Base-by-base conservation (phyloP, 30 jellyfish, hydroid and myxozoan genomes). In the Clytia hemisphaerica region DNA sequence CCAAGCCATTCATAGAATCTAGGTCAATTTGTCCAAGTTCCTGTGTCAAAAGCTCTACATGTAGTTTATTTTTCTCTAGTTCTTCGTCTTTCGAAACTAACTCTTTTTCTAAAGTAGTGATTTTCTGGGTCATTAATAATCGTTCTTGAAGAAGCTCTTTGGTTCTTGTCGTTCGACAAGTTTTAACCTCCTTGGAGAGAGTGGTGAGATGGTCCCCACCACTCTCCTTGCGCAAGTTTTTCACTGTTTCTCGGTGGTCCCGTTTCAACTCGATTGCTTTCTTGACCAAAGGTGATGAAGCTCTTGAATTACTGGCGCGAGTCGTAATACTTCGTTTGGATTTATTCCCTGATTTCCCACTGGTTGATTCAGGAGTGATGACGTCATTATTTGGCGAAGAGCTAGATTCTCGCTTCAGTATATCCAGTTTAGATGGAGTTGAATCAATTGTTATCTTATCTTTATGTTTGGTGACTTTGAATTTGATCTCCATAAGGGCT, bases 401-500 rank as follows among this genome's bases (percentile, higher is more conserved):
- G 42, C 30, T 57, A 12, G 53, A 12, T n/a, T n/a, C n/a, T n/a
- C n/a, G n/a, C n/a, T n/a, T n/a, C n/a, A n/a, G n/a, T n/a, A n/a
- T n/a, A n/a, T n/a, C n/a, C n/a, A n/a, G n/a, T n/a, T n/a, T n/a
- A n/a, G n/a, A n/a, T n/a, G n/a, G n/a, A n/a, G n/a, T n/a, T n/a
- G n/a, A n/a, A n/a, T n/a, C n/a, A n/a, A n/a, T n/a, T n/a, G n/a
- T n/a, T n/a, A n/a, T n/a, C n/a, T n/a, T n/a, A n/a, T n/a, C n/a
- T n/a, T n/a, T n/a, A n/a, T n/a, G n/a, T n/a, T n/a, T n/a, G n/a
- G n/a, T n/a, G n/a, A n/a, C n/a, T 45, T 34, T 69, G 42, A 19
- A 2, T 7, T 55, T 48, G 38, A 80, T 79, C 2, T 80, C 93
- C 38, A 31, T 58, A 33, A 89, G 55, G 28, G 84, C 81, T 32